These are phyloP conservation scores for Chrysochloris asiatica DNA, from an alignment of 2,113 vertebrate genomes.

Conservation along the genomic window DNA sequence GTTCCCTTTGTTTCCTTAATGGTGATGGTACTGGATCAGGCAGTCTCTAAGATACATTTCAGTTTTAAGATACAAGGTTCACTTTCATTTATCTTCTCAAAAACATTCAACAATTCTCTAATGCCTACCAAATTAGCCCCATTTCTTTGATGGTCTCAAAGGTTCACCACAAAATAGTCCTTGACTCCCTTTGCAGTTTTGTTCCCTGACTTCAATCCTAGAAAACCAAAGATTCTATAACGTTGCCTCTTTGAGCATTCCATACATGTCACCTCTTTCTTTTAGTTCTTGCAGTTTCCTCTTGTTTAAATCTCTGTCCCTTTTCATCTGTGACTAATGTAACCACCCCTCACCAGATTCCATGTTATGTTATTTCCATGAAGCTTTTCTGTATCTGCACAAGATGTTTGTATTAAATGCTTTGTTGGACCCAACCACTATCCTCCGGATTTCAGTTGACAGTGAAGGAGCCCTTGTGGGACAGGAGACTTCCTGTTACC, in stretches of 20 bases:
- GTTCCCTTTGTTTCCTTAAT: neutral
- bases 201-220: neutral
- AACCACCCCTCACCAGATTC: neutral
- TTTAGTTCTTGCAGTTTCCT: conserved; percentile 16
- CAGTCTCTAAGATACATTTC: neutral
- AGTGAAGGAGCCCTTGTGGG: neutral
- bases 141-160: conserved; percentile 26
- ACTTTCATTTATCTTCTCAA: neutral
- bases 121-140: neutral
- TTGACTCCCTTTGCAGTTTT: neutral
- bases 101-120: neutral
- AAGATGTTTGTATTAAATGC: neutral
- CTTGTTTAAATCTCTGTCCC: neutral
- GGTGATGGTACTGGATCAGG: neutral
- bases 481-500: neutral
- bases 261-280: neutral
- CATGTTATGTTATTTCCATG: neutral
- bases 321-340: neutral
- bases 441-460: neutral
- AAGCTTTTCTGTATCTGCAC: neutral
- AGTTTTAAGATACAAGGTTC: neutral
- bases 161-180: neutral
- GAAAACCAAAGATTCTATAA: neutral
- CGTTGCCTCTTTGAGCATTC: neutral
- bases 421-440: neutral